Base-by-base conservation (phyloP, 2,113 vertebrate genomes). In the Siniperca chuatsi region DNA sequence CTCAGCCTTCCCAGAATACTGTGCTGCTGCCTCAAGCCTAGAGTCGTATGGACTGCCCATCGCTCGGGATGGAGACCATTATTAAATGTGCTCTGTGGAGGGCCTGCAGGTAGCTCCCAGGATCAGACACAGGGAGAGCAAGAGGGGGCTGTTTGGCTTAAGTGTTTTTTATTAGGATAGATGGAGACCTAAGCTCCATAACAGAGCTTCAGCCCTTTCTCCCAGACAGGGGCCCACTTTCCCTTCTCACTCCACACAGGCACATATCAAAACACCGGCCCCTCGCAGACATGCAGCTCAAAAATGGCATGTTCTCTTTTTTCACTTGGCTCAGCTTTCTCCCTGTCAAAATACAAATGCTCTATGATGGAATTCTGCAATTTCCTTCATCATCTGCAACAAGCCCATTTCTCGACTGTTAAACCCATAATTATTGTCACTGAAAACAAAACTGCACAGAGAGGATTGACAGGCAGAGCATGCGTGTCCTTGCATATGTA, bases 101-200 rank as follows among this genome's bases (percentile, higher is more conserved):
- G 91, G 90, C 92, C 93, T 92, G 89, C 93, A 95, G 93, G 93
- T 95, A 95, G 86, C 92, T 94, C 92, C 88, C 89, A 92, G 92
- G 92, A 90, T 90, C 92, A 93, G 90, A 91, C 92, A 82, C 84
- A 88, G 80, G 91, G 81, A 86, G 87, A 88, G 78, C 75, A 72
- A 82, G 86, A 87, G 90, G 87, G 88, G 92, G 78, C 92, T 95
- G 94, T 95, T 95, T 95, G 93, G 87, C 87, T 94, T 95, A 93
- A 94, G 92, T 94, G 92, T 93, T 95, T 96, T 94, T 94, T 95
- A 96, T 95, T 96, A 96, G 93, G 92, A 88, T 90, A 91, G 94
- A 95, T 95, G 87, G 89, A 95, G 92, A 86, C 89, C 88, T 96
- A 96, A 96, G 95, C 95, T 92, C 95, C 94, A 93, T 94, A 95